Percentiles rank a stretch among this genome's conserved stretches.
Evolutionary conservation across 2,113 vertebrate genomes (phyloP).

Genomic region (Lampris incognitus): DNA sequence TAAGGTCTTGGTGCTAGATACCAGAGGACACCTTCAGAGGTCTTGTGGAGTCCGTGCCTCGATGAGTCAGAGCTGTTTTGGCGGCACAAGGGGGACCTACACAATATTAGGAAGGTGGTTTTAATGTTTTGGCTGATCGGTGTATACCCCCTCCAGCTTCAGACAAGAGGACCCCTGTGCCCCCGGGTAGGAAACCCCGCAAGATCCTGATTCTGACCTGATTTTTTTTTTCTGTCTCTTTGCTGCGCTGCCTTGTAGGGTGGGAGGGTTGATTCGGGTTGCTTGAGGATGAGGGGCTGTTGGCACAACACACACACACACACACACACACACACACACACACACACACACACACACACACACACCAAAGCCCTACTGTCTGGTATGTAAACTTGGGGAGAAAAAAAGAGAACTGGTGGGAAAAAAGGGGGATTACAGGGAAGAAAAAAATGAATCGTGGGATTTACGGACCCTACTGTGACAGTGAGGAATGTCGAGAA

Average conservation of each 20-base stretch:
- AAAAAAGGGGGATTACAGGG: conserved; percentile 66
- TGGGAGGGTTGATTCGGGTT: conserved; percentile 37
- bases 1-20: too few species aligned
- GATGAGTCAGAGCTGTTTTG: too few species aligned
- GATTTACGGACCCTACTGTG: conserved; percentile 69
- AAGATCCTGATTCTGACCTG: conserved; percentile 43
- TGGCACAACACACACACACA: conserved; percentile 48
- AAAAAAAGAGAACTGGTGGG: conserved; percentile 37
- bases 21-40: too few species aligned
- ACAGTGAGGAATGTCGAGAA: conserved; percentile 76
- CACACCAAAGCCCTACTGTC: conserved; percentile 6
- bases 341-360: conserved; percentile 8
- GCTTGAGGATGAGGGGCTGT: conserved; percentile 61
- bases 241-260: conserved; percentile 40
- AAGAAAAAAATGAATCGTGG: conserved; percentile 67
- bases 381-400: conserved; percentile 66
- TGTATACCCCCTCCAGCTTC: neutral
- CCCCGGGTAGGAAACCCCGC: conserved; percentile 53
- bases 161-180: conserved; percentile 39
- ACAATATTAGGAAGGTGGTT: too few species aligned
- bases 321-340: conserved; percentile 22
- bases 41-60: too few species aligned
- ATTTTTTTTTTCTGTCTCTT: conserved; percentile 44
- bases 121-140: too few species aligned
- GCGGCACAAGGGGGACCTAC: too few species aligned